Evolutionary conservation across 2,113 vertebrate genomes (phyloP).

Genomic region (Bubo bubo): DNA sequence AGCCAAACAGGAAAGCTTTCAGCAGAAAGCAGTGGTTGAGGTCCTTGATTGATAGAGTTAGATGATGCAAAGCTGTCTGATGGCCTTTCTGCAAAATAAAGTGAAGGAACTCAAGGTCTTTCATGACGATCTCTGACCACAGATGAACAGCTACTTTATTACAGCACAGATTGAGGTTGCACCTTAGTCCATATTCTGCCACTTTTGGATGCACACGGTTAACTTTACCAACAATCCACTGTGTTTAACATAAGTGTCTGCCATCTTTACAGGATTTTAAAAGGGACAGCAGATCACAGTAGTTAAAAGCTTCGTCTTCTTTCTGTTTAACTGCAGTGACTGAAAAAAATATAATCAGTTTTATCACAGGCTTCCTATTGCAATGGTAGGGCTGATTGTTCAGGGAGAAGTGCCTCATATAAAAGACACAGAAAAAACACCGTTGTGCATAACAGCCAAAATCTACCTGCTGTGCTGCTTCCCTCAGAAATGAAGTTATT

Average conservation of each 20-base stretch:
- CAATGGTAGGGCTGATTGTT: not conserved
- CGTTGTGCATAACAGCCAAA: not conserved
- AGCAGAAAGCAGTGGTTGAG: conserved; percentile 73
- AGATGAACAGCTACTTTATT: conserved; percentile 82
- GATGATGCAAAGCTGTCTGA: conserved; percentile 80
- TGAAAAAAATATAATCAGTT: not conserved
- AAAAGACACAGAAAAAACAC: not conserved
- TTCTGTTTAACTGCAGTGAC: not conserved
- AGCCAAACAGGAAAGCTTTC: conserved; percentile 83
- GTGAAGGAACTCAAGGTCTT: conserved; percentile 80
- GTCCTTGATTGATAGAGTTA: conserved; percentile 82
- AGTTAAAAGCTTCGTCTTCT: conserved; percentile 1
- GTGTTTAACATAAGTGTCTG: conserved; percentile 55
- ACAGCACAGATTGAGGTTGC: conserved; percentile 69
- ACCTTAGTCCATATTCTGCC: conserved; percentile 65
- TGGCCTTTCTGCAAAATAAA: conserved; percentile 78
- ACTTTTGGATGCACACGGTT: conserved; percentile 66
- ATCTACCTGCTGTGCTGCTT: not conserved
- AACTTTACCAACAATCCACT: conserved; percentile 54
- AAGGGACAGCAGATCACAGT: not conserved
- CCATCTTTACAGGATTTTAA: conserved; percentile 14
- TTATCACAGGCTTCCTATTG: not conserved
- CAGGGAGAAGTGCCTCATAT: not conserved
- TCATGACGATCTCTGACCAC: conserved; percentile 78
- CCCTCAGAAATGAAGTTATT: not conserved